Base-by-base conservation (phyloP, 2,888 invertebrate genomes). In the Erebia aethiops region DNA sequence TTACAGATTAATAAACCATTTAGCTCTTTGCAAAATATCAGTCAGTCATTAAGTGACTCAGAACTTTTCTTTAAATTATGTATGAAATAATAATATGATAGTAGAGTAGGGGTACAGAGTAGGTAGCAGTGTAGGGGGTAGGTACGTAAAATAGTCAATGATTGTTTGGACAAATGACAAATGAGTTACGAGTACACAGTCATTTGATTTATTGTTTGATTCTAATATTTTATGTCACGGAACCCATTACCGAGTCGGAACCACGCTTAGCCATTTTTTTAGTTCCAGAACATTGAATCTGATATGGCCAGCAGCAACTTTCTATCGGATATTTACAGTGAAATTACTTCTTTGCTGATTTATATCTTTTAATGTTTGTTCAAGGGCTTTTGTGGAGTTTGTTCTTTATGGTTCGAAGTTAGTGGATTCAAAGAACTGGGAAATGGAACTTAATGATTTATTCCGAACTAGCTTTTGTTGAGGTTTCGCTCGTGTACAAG, bases 331-430 rank as follows among this genome's bases (percentile, higher is more conserved):
- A 70, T 76, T 76, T 75, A 76, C 75, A 67, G 71, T 72, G 60
- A 76, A 76, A 76, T 78, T 77, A 78, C 69, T 69, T 72, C 66
- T 63, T 70, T 67, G 69, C 67, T 75, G 76, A 76, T 76, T 75
- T 71, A 70, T 74, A 76, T 75, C 73, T 65, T 69, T 60, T 56
- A 41, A 67, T 71, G 62, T 71, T 75, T 72, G 64, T 70, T 54
- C 56, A 63, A 69, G 63, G 71, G 64, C 56, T 61, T 57, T 75
- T 66, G 61, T 61, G 51, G 60, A 58, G 49, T 67, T 58, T 58
- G 57, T 58, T 63, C 21, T 51, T 51, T 62, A 62, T 49, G 26
- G 51, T 26, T 9, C n/a, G 26, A 62, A 26, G 35, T 64, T 52
- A 11, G 10, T 35, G 64, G 41, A 41, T 65, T 65, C 65, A 18